Evolutionary conservation across 2,888 invertebrate genomes (phyloP).

Genomic region (Agrochola macilenta): DNA sequence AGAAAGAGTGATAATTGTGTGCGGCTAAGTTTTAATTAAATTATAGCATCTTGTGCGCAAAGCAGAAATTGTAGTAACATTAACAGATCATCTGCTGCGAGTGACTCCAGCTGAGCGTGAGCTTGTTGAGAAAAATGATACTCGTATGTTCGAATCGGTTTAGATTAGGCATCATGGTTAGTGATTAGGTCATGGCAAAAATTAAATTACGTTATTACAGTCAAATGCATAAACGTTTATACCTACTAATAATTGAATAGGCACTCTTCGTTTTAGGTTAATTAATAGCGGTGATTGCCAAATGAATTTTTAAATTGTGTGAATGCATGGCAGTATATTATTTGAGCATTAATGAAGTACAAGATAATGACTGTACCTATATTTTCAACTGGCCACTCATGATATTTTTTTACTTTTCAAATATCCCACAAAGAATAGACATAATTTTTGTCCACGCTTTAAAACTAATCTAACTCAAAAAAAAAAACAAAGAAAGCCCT

Average conservation of each 20-base stretch:
- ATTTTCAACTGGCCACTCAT: background rate
- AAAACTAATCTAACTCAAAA: background rate
- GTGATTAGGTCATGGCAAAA: too few species aligned
- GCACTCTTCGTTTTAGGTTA: background rate
- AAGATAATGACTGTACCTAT: background rate
- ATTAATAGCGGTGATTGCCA: background rate
- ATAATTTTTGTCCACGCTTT: background rate
- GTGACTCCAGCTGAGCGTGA: constrained; percentile 41
- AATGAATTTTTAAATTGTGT: background rate
- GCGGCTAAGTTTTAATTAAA: constrained; percentile 70
- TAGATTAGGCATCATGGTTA: background rate
- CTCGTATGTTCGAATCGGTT: background rate
- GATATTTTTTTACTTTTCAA: background rate
- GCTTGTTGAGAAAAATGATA: constrained; percentile 31
- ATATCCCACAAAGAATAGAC: background rate
- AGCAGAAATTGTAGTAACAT: constrained; percentile 64
- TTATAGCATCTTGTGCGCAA: constrained; percentile 68
- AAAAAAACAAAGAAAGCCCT: constrained; percentile 1
- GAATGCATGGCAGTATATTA: background rate
- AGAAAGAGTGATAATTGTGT: constrained; percentile 51
- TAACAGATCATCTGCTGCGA: constrained; percentile 69
- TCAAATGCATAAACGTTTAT: background rate
- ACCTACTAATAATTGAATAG: background rate
- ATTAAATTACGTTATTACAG: background rate
- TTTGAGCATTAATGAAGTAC: background rate